A percentile compares a stretch with the other conserved stretches of the same genome.
These are phyloP conservation scores for Gadus chalcogrammus DNA, from an alignment of 2,113 vertebrate genomes.

Conservation along the genomic window DNA sequence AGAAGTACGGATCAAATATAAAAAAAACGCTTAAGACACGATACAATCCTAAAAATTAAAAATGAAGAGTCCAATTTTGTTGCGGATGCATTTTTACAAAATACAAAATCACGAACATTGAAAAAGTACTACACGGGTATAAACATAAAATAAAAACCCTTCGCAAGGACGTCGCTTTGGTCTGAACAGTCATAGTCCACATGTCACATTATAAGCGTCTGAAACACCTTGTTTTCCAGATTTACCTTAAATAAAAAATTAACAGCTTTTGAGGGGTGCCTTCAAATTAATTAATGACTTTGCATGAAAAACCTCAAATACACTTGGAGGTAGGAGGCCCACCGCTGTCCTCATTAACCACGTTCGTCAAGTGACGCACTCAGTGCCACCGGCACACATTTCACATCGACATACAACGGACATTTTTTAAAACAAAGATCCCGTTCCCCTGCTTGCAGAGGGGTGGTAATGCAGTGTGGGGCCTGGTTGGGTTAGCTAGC, in stretches of 20 bases:
- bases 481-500: neutral
- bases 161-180: slow-evolving; percentile 14
- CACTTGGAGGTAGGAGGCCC: neutral
- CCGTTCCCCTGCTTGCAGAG: slow-evolving; percentile 8
- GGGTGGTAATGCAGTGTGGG: neutral
- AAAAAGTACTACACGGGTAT: neutral
- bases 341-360: neutral
- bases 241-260: neutral
- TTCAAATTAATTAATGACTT: slow-evolving; percentile 6
- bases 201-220: neutral
- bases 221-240: neutral
- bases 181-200: slow-evolving; percentile 7
- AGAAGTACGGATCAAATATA: neutral
- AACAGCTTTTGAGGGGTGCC: neutral
- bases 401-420: slow-evolving; percentile 30
- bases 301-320: neutral
- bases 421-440: slow-evolving; percentile 3
- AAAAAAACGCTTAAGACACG: neutral
- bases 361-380: slow-evolving; percentile 1
- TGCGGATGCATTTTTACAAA: too few relatives aligned
- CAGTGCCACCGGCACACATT: slow-evolving; percentile 31
- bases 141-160: neutral
- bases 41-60: neutral
- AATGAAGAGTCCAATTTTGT: too few relatives aligned
- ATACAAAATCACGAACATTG: slow-evolving; percentile 1